Evolutionary conservation across 2,797 vertebrate genomes (phyloP).

Genomic region (Gymnoscopelus microlampas): DNA sequence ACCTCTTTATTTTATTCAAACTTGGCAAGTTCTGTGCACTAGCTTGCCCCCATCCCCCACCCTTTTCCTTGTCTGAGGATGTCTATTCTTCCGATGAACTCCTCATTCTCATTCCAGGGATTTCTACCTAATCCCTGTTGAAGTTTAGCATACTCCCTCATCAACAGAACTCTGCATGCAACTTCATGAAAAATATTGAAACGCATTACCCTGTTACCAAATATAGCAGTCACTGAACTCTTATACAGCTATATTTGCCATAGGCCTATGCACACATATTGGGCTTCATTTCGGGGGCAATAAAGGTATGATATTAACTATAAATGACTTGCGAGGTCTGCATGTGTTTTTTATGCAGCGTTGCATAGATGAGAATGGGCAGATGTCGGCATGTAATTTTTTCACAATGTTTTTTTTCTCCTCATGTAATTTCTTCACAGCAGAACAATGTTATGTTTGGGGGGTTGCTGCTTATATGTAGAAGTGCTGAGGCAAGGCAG

Average conservation of each 20-base stretch:
- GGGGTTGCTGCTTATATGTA: conserved; percentile 27
- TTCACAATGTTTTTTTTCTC: too few species aligned
- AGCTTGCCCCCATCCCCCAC: not conserved
- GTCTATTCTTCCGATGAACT: not conserved
- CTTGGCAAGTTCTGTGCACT: not conserved
- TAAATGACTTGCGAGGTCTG: not conserved
- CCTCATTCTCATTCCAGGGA: not conserved
- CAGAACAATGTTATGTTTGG: conserved; percentile 18
- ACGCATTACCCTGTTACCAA: not conserved
- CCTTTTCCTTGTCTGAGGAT: not conserved
- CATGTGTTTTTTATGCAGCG: conserved; percentile 7
- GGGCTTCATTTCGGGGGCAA: conserved; percentile 1
- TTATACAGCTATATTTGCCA: not conserved
- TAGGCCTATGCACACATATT: not conserved
- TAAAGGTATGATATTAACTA: not conserved
- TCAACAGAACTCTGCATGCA: not conserved
- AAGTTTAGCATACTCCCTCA: not conserved
- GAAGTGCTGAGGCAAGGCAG: conserved; percentile 21
- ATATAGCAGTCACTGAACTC: not conserved
- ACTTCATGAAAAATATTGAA: not conserved
- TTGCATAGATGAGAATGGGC: not conserved
- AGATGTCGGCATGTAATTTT: conserved; percentile 2
- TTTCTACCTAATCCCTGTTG: conserved; percentile 6
- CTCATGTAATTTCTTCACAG: not conserved
- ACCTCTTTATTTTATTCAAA: conserved; percentile 5